Conservation (phyloP, 1,140 invertebrate species). For the Camponotus floridanus region DNA sequence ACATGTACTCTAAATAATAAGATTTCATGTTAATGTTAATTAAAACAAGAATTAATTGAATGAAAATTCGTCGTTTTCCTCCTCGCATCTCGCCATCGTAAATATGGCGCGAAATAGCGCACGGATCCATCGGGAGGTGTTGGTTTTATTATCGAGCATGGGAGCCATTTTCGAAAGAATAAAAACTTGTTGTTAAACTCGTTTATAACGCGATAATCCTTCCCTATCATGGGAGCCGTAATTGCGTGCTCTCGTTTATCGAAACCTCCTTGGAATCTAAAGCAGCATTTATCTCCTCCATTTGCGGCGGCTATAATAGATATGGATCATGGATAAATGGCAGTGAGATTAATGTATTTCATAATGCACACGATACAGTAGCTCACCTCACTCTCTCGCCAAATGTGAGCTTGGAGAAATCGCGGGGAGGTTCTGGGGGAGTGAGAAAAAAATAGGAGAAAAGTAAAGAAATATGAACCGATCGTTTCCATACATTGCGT, state of each 20-base stretch:
- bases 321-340: conserved; percentile 41
- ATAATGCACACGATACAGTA: conserved; percentile 29
- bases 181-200: conserved; percentile 56
- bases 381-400: background rate
- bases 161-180: conserved; percentile 26
- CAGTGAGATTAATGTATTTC: conserved; percentile 51
- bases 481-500: background rate
- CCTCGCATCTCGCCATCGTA: background rate
- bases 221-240: conserved; percentile 56
- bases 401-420: conserved; percentile 22
- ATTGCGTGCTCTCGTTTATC: conserved; percentile 60
- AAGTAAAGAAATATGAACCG: background rate
- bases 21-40: conserved; percentile 17
- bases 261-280: conserved; percentile 32
- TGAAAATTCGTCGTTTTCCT: conserved; percentile 36
- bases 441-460: background rate
- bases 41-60: conserved; percentile 43
- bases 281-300: conserved; percentile 44
- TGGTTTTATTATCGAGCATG: conserved; percentile 50
- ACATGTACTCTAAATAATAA: background rate
- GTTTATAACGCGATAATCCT: conserved; percentile 53
- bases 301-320: conserved; percentile 30
- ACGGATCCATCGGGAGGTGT: background rate
- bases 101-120: conserved; percentile 8
- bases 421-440: background rate